Base-by-base conservation (phyloP, 1,140 invertebrate species). In the Hirudo medicinalis region DNA sequence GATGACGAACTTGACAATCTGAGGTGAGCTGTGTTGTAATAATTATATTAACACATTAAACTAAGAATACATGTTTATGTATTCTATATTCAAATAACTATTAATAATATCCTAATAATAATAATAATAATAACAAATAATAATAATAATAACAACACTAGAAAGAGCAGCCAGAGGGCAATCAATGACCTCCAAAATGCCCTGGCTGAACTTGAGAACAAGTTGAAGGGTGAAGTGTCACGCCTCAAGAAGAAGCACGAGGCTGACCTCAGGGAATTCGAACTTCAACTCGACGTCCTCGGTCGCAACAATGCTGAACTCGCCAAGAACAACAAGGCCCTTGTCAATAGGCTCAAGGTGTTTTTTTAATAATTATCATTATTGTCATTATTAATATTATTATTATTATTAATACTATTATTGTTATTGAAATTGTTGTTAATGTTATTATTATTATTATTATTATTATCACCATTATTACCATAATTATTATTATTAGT, bases 231-330 rank as follows among this genome's bases (percentile, higher is more conserved):
- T n/a, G 81, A 82, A 74, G 77, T 82, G 71, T 74, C 72, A 72
- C 76, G 80, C 40, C 76, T 82, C 73, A 82, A 81, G 79, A 82
- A 82, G 79, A 82, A 81, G 74, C 80, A 79, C 74, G 81, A 81
- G 73, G 75, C 76, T 43, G 79, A 81, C 75, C 78, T 82, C 73
- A 76, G 78, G 43, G 81, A 82, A 72, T 77, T 80, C 17, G 81
- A 82, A 72, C 76, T 76, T 60, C 73, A 72, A 27, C 53, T 75
- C 6, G 75, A 75, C 19, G 78, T 78, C 40, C 76, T 82, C 63
- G 77, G 79, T 74, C 43, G 75, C n/a, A 67, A 40, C 55, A 81
- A 80, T 72, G 78, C 79, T 72, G 80, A 80, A 76, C 73, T 80
- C 22, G 69, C 22, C 13, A 76, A 76, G 40, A 71, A 71, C 25